phyloP scores from a whole-genome alignment of 2,113 vertebrate species.

The mouse (Mus musculus) region GRCm39 chr2:60413001-60413500 shows the following conservation, averaged over 20 bases:
- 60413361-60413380: constrained; percentile 12
- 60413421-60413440: not conserved
- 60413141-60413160: not conserved
- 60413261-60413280: not conserved
- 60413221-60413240: constrained; percentile 8
- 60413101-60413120: not conserved
- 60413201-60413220: constrained; percentile 1
- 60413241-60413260: constrained; percentile 12
- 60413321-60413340: constrained; percentile 37
- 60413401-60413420: constrained; percentile 7
- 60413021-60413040: too few species aligned
- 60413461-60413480: not conserved
- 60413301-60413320: constrained; percentile 37
- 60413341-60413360: not conserved
- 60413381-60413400: constrained; percentile 24
- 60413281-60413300: not conserved
- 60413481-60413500: not conserved
- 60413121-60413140: not conserved
- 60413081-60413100: not conserved
- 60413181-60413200: not conserved
- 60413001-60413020: too few species aligned
- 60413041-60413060: not conserved
- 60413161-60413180: not conserved
- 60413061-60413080: not conserved
- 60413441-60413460: not conserved